Percentiles rank a stretch among this genome's conserved stretches.
These are phyloP conservation scores for Cantharis rustica DNA, from an alignment of 2,888 invertebrate species.

Conservation along the genomic window DNA sequence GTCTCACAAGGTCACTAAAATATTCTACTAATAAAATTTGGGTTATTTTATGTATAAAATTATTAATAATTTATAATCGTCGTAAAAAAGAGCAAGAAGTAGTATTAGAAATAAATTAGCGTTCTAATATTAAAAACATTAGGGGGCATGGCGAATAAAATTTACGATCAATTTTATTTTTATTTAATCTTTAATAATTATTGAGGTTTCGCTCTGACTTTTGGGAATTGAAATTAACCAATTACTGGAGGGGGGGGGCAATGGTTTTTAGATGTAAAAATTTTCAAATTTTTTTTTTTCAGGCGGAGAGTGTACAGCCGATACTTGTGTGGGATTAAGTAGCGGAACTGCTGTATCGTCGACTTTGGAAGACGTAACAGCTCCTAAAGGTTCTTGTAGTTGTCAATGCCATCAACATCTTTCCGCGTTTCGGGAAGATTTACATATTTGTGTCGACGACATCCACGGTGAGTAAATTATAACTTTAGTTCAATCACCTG, in stretches of 20 bases:
- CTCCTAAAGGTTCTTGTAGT: constrained; percentile 63
- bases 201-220: too few species aligned
- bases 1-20: not conserved
- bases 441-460: constrained; percentile 83
- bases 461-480: constrained; percentile 71
- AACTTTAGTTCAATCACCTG: constrained; percentile 8
- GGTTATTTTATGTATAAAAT: not conserved
- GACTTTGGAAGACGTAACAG: constrained; percentile 48
- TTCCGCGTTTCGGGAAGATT: constrained; percentile 83
- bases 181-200: too few species aligned
- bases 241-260: too few species aligned
- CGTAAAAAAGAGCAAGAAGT: not conserved
- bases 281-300: constrained; percentile 31
- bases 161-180: too few species aligned
- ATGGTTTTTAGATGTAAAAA: too few species aligned
- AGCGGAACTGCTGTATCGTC: constrained; percentile 65
- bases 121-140: not conserved
- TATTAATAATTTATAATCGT: not conserved
- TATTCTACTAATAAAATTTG: not conserved
- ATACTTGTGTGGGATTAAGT: constrained; percentile 69
- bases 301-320: constrained; percentile 64
- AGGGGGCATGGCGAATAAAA: not conserved
- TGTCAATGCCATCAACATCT: constrained; percentile 79
- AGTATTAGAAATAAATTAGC: not conserved
- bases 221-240: too few species aligned